Percentiles rank a stretch among this genome's conserved stretches.
Evolutionary conservation across 2,113 vertebrate genomes (phyloP).

Genomic region (Siphamia tubifer): DNA sequence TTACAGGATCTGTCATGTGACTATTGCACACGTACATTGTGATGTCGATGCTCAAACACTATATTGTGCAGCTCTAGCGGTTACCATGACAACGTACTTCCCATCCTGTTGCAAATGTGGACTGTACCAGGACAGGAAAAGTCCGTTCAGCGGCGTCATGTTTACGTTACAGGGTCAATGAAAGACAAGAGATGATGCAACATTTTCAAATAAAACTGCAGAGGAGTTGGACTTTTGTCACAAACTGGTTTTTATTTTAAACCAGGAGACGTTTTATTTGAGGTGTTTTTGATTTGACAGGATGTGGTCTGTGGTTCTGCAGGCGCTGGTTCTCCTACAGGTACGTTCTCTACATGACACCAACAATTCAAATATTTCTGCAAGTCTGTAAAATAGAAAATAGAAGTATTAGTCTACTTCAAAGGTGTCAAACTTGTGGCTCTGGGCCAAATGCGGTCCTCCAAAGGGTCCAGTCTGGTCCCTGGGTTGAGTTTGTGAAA

Average conservation of each 20-base stretch:
- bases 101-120: conserved; percentile 39
- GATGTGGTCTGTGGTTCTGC: conserved; percentile 40
- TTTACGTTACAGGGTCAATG: conserved; percentile 3
- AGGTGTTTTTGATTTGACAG: neutral
- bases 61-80: too few relatives aligned
- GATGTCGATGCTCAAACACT: too few relatives aligned
- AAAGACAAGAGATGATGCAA: neutral
- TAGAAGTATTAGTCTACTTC: too few relatives aligned
- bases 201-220: conserved; percentile 37
- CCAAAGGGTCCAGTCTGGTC: too few relatives aligned
- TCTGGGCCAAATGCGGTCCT: too few relatives aligned
- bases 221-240: neutral
- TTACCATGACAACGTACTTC: conserved; percentile 2
- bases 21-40: too few relatives aligned
- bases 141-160: neutral
- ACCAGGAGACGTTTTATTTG: neutral
- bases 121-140: conserved; percentile 17
- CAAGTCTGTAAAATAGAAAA: too few relatives aligned
- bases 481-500: too few relatives aligned
- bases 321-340: conserved; percentile 45
- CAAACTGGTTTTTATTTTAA: neutral
- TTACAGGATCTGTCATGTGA: too few relatives aligned
- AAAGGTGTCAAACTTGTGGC: too few relatives aligned
- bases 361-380: too few relatives aligned
- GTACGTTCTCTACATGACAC: conserved; percentile 13